Percentiles rank a stretch among this genome's conserved stretches.
phyloP scores from a whole-genome alignment of 2,888 invertebrate species.

The Hirudinaria manillensis region DNA sequence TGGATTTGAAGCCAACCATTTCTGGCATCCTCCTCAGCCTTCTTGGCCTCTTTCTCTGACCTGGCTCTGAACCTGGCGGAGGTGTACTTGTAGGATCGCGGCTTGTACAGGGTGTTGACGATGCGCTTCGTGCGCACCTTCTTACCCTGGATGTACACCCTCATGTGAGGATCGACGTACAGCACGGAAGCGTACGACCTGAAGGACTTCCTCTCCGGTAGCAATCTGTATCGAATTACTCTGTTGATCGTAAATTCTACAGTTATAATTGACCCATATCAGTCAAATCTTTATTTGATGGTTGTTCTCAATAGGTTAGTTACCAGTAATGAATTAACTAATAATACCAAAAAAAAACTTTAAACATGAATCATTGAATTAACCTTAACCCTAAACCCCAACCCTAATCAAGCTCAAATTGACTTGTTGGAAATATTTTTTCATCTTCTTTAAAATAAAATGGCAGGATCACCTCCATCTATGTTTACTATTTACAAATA shows the following conservation, averaged over 20 bases:
- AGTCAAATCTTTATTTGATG: too few species aligned
- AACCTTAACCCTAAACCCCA: too few species aligned
- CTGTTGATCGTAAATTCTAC: too few species aligned
- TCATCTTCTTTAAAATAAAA: too few species aligned
- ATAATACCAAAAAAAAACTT: too few species aligned
- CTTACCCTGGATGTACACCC: conserved; percentile 55
- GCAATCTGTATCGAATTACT: conserved; percentile 34
- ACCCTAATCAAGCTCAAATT: too few species aligned
- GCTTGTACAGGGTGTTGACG: conserved; percentile 52
- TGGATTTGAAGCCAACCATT: conserved; percentile 35
- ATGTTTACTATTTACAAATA: too few species aligned
- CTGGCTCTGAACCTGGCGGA: conserved; percentile 54
- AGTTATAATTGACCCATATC: too few species aligned
- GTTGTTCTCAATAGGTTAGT: background rate
- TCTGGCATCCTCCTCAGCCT: conserved; percentile 50
- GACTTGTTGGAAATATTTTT: too few species aligned
- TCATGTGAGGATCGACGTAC: conserved; percentile 56
- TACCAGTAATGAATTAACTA: background rate
- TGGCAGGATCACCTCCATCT: too few species aligned
- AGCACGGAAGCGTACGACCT: conserved; percentile 55
- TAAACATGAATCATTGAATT: too few species aligned
- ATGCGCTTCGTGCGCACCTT: conserved; percentile 52
- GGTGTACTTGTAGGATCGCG: conserved; percentile 53
- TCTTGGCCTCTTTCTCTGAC: conserved; percentile 52
- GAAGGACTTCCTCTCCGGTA: conserved; percentile 53